phyloP scores from a whole-genome alignment of 2,113 vertebrate species.

The Tychaedon coryphoeus region DNA sequence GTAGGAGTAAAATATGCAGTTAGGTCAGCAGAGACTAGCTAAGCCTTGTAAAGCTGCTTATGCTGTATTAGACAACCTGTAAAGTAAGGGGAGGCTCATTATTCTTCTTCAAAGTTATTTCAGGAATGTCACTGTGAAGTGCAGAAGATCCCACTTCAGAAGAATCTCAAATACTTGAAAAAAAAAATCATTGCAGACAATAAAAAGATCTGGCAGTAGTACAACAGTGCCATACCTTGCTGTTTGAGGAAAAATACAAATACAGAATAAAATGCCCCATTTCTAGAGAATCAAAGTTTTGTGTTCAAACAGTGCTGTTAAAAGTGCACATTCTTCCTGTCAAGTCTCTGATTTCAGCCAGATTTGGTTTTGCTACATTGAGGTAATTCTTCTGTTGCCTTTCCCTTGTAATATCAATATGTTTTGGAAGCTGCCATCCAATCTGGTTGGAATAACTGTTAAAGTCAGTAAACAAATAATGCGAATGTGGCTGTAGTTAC shows the following conservation, averaged over 20 bases:
- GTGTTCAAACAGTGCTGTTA: background rate
- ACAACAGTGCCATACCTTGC: background rate
- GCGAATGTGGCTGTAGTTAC: background rate
- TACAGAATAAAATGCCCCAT: background rate
- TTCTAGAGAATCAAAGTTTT: background rate
- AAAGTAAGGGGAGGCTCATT: conserved; percentile 61
- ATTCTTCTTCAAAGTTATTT: conserved; percentile 73
- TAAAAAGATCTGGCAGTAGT: background rate
- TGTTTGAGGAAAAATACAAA: background rate
- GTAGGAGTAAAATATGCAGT: conserved; percentile 57
- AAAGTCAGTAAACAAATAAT: background rate
- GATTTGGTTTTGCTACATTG: background rate
- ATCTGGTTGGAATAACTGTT: background rate
- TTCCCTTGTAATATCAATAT: background rate
- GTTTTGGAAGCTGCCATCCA: background rate
- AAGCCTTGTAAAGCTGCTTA: conserved; percentile 75
- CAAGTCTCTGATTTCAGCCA: background rate
- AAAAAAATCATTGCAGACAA: background rate
- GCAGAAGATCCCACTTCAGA: conserved; percentile 16
- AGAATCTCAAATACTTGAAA: background rate
- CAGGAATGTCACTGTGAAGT: conserved; percentile 61
- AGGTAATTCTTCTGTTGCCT: background rate
- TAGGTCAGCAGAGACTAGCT: conserved; percentile 59
- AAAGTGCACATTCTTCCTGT: background rate
- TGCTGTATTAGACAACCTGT: conserved; percentile 68